phyloP scores from a whole-genome alignment of 2,797 vertebrate genomes.

The Tympanoctomys barrerae region DNA sequence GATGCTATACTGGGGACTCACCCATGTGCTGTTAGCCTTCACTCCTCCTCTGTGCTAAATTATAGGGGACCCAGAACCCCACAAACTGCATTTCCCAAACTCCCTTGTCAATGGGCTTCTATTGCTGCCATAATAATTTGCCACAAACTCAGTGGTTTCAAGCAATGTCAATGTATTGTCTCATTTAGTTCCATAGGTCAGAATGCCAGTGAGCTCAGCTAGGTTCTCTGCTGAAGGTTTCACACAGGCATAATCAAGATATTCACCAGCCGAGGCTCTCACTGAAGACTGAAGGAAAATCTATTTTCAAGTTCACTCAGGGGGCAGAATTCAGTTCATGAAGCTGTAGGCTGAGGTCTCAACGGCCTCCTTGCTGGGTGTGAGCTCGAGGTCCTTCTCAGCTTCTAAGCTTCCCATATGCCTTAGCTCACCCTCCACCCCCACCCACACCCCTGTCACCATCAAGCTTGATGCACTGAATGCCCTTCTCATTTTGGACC shows the following conservation, averaged over 20 bases:
- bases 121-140: background rate
- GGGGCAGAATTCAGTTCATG: background rate
- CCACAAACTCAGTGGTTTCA: background rate
- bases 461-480: background rate
- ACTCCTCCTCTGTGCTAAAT: background rate
- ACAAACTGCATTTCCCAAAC: background rate
- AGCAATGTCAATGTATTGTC: background rate
- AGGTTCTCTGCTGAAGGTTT: background rate
- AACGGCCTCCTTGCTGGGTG: background rate
- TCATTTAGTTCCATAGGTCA: background rate
- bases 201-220: background rate
- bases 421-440: background rate
- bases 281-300: background rate
- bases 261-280: background rate
- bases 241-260: background rate
- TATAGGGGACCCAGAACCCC: background rate
- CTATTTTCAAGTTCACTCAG: background rate
- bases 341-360: background rate
- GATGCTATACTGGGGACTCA: background rate
- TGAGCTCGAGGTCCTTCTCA: background rate
- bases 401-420: background rate
- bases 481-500: background rate
- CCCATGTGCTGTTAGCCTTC: background rate
- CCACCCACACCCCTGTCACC: background rate
- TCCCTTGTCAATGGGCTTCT: background rate